Base-by-base conservation (phyloP, 2,888 invertebrate species). In the Scaeva pyrastri region DNA sequence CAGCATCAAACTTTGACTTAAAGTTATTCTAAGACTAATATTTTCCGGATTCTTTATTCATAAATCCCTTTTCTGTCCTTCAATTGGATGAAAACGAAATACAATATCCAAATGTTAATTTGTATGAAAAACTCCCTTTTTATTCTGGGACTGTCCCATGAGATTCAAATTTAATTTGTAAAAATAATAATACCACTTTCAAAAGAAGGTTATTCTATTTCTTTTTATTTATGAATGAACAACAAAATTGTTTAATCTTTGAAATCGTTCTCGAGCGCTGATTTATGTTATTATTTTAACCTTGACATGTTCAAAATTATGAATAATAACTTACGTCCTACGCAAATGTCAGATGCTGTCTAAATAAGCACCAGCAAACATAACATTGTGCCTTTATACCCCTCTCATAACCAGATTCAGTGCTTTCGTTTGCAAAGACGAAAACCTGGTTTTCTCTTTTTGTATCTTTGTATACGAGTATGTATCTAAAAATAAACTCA, bases 401-500 rank as follows among this genome's bases (percentile, higher is more conserved):
- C 21, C 12, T 12, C 21, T 39, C 31, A 45, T 62, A 55, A 55
- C 11, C 19, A 70, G 4, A 48, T 66, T 48, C 45, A 48, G 16
- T 26, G 10, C 31, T 31, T 62, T 45, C 66, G 14, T 48, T 48
- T 6, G 48, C 1, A 48, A 12, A 31, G 19, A 10, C 10, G 14
- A 52, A 26, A 52, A 23, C 2, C 55, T 23, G 14, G 0, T 45
- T 19, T 11, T 36, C 11, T 56, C 2, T 6, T 45, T n/a, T 58
- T 11, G 2, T 21, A 2, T 12, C 50, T 39, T 31, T 1, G 11
- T n/a, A 19, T 16, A 3, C 2, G 3, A 1, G 16, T 50, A 16
- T 12, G 4, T 50, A 43, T 62, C 43, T 62, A 23, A 66, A 66
- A 48, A 48, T 48, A 66, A 31, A 48, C 36, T 43, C 10, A 2